Percentiles rank a stretch among this genome's conserved stretches.
Evolutionary conservation across 1,140 invertebrate species (phyloP).

Genomic region (Metaphire vulgaris): DNA sequence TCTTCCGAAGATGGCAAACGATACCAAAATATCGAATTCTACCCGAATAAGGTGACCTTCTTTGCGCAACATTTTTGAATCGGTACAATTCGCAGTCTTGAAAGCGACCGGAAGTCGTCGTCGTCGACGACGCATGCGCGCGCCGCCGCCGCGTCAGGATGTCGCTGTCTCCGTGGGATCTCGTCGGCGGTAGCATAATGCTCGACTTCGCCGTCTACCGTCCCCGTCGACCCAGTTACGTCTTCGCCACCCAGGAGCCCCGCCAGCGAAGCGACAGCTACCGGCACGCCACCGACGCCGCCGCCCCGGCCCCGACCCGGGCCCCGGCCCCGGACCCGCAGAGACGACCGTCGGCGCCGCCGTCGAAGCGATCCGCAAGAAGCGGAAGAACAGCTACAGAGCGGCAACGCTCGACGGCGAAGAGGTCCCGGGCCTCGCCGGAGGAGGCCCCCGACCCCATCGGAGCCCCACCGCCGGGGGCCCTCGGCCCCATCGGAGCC

Average conservation of each 20-base stretch:
- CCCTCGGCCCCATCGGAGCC: not conserved
- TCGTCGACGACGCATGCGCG: no score
- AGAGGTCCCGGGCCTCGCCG: conserved; percentile 8
- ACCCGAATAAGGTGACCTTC: no score
- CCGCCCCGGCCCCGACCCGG: conserved; percentile 28
- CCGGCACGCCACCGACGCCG: conserved; percentile 39
- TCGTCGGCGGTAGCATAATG: conserved; percentile 39
- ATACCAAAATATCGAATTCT: no score
- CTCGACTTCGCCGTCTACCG: conserved; percentile 45
- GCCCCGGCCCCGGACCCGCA: conserved; percentile 17
- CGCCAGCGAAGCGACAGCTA: conserved; percentile 47
- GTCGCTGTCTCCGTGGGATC: conserved; percentile 44
- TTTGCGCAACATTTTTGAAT: no score
- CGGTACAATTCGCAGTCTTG: no score
- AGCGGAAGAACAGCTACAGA: conserved; percentile 44
- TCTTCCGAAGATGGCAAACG: no score
- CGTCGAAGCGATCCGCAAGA: conserved; percentile 39
- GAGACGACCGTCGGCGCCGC: conserved; percentile 38
- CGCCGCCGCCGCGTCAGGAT: conserved; percentile 24
- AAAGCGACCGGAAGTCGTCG: no score
- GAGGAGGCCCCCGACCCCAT: not conserved
- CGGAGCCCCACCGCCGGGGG: not conserved
- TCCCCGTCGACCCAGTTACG: conserved; percentile 47
- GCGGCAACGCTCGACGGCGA: conserved; percentile 32
- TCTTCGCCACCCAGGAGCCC: conserved; percentile 43